These are phyloP conservation scores for Ptychoptera contaminata DNA, from an alignment of 2,888 invertebrate species.

Conservation along the genomic window DNA sequence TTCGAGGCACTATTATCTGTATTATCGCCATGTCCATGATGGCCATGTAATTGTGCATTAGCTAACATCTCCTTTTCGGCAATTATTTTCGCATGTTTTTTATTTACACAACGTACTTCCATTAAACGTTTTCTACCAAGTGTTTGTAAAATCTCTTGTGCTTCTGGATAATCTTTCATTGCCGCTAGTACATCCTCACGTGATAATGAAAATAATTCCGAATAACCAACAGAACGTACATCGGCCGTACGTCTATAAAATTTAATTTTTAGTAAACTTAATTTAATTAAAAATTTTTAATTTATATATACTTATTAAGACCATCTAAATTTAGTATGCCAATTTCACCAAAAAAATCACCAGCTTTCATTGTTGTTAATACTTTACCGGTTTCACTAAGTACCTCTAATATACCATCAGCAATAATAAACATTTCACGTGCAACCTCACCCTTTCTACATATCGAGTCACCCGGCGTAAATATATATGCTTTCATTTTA, in stretches of 20 bases:
- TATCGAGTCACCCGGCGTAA: conserved; percentile 93
- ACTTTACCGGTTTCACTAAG: conserved; percentile 88
- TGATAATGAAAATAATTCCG: conserved; percentile 84
- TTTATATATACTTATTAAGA: conserved; percentile 64
- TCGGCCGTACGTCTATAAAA: conserved; percentile 75
- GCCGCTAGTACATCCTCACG: conserved; percentile 87
- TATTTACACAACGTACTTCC: conserved; percentile 56
- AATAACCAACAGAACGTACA: conserved; percentile 89
- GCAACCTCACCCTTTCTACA: conserved; percentile 90
- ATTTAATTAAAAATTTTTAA: background rate
- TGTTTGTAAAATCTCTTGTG: conserved; percentile 83
- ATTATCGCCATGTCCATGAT: conserved; percentile 14
- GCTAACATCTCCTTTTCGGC: conserved; percentile 19
- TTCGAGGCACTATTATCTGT: conserved; percentile 52
- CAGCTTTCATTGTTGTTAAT: conserved; percentile 89
- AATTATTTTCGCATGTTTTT: conserved; percentile 27
- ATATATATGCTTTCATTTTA: conserved; percentile 97
- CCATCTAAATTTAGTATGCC: conserved; percentile 92
- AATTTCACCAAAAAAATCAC: conserved; percentile 96
- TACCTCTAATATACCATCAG: conserved; percentile 90
- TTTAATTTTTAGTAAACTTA: background rate
- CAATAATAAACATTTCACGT: conserved; percentile 96
- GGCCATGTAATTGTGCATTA: background rate
- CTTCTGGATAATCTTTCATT: conserved; percentile 95
- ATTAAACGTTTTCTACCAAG: conserved; percentile 72